phyloP scores from a whole-genome alignment of 1,140 invertebrate species.

The Phymastichus coffea region DNA sequence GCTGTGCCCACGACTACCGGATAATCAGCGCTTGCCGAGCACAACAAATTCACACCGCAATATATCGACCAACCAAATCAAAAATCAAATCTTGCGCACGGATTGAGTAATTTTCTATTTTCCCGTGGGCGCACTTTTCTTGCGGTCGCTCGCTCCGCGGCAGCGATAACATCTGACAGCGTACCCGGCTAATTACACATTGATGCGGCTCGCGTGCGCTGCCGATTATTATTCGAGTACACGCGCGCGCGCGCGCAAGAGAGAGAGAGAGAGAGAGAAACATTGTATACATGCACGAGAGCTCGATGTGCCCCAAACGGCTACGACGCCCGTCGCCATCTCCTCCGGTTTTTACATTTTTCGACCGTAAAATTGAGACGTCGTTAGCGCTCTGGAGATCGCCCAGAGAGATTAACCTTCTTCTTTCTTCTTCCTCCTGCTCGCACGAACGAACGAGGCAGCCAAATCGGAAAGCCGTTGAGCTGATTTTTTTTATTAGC shows the following conservation, averaged over 20 bases:
- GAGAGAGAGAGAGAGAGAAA: no score
- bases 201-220: conserved; percentile 41
- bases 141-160: background rate
- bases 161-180: conserved; percentile 51
- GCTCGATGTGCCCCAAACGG: no score
- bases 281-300: background rate
- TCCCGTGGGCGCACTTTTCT: conserved; percentile 10
- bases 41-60: background rate
- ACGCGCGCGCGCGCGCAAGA: no score
- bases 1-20: background rate
- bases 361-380: conserved; percentile 33
- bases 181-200: conserved; percentile 55
- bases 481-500: background rate
- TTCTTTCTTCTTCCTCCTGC: background rate
- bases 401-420: background rate
- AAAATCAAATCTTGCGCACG: background rate
- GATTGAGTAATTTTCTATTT: conserved; percentile 29
- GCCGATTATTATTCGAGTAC: background rate
- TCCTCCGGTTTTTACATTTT: conserved; percentile 37
- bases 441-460: background rate
- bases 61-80: no score
- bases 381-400: conserved; percentile 12
- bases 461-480: conserved; percentile 27
- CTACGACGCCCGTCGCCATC: no score
- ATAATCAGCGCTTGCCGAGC: background rate